Conservation (phyloP, 2,888 invertebrate species). For the Machimus atricapillus region DNA sequence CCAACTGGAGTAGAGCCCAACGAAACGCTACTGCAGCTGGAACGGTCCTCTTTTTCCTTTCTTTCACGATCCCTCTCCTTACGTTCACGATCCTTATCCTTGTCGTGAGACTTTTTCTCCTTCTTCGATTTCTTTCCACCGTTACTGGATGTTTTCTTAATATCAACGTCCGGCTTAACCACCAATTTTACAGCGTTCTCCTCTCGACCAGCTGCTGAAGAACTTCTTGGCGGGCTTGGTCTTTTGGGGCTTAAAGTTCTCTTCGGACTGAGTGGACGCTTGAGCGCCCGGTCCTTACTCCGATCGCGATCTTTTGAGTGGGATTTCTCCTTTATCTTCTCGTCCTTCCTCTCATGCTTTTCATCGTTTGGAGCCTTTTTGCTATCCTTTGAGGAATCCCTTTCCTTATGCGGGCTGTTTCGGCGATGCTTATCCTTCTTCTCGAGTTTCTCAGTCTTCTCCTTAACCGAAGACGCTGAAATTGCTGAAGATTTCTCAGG, state of each 20-base stretch:
- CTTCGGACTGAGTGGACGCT: constrained; percentile 60
- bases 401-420: constrained; percentile 67
- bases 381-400: constrained; percentile 50
- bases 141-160: constrained; percentile 44
- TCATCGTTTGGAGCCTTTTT: constrained; percentile 57
- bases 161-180: not conserved
- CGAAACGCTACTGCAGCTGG: not conserved
- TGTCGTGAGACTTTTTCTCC: constrained; percentile 69
- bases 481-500: constrained; percentile 1
- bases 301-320: constrained; percentile 66
- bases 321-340: constrained; percentile 65
- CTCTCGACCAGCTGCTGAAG: constrained; percentile 42
- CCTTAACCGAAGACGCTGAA: constrained; percentile 38
- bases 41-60: constrained; percentile 52
- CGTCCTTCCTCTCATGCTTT: constrained; percentile 64
- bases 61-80: constrained; percentile 63
- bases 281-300: constrained; percentile 64
- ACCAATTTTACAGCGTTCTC: not conserved
- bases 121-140: constrained; percentile 63
- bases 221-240: constrained; percentile 47
- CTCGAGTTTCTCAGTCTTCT: constrained; percentile 66
- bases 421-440: constrained; percentile 66
- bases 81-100: constrained; percentile 68
- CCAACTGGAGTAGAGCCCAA: not conserved
- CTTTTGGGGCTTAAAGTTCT: constrained; percentile 55